Percentiles rank a stretch among this genome's conserved stretches.
Conservation (phyloP, 2,888 invertebrate species). For the Caenorhabditis panamensis region DNA sequence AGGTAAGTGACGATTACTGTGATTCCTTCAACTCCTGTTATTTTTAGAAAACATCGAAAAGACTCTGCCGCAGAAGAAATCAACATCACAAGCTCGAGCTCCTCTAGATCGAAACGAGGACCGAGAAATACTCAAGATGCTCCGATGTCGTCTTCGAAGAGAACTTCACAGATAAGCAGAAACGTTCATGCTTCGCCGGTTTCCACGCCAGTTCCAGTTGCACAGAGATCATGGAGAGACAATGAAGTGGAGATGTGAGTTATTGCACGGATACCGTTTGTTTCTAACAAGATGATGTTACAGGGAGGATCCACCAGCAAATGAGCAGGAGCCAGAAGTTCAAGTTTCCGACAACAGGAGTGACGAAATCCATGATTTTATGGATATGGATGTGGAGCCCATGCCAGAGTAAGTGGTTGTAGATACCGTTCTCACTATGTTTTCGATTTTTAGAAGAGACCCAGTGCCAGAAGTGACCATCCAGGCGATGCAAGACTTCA, state of each 20-base stretch:
- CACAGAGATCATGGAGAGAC: constrained; percentile 35
- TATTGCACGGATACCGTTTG: background rate
- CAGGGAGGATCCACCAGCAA: constrained; percentile 3
- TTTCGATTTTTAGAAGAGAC: background rate
- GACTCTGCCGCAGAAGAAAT: background rate
- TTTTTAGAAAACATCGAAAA: background rate
- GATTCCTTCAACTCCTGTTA: background rate
- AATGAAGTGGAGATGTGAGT: constrained; percentile 20
- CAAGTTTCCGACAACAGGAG: background rate
- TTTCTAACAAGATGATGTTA: background rate
- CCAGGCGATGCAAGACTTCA: constrained; percentile 15
- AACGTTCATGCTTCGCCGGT: constrained; percentile 11
- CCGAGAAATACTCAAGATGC: background rate
- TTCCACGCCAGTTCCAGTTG: constrained; percentile 10
- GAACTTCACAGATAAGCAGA: constrained; percentile 10
- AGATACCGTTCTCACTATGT: background rate
- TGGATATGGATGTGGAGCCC: background rate
- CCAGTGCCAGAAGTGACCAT: background rate
- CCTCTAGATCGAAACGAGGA: constrained; percentile 9
- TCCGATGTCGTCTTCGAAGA: background rate
- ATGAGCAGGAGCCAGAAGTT: background rate
- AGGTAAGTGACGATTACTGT: constrained; percentile 16
- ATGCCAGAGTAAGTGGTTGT: background rate
- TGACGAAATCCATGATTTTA: background rate
- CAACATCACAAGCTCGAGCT: constrained; percentile 7